Conservation (phyloP, 2,113 vertebrate genomes). For the Urocynchramus pylzowi region DNA sequence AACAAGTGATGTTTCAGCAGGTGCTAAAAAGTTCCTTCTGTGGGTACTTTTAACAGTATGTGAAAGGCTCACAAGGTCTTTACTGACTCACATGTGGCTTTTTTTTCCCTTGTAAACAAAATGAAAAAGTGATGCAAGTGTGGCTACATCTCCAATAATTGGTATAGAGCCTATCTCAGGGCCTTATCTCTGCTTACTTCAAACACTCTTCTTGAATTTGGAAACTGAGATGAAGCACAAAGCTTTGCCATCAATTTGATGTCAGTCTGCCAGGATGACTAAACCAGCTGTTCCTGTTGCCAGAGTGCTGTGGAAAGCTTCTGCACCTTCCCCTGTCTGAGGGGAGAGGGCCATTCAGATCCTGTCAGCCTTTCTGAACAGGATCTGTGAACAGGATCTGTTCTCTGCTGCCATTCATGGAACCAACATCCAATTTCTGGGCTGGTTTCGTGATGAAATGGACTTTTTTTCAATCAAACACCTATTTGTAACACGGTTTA, state of each 20-base stretch:
- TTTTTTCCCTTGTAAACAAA: neutral
- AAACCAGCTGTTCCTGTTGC: neutral
- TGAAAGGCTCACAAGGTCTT: neutral
- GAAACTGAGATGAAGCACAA: neutral
- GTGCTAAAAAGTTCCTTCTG: neutral
- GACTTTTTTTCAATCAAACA: neutral
- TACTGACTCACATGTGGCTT: neutral
- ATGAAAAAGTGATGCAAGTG: neutral
- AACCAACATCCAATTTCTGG: neutral
- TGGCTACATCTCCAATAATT: neutral
- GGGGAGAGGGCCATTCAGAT: neutral
- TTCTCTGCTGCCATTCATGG: neutral
- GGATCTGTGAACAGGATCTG: neutral
- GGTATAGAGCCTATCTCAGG: neutral
- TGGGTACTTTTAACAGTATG: neutral
- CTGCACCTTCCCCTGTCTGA: neutral
- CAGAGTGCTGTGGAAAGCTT: neutral
- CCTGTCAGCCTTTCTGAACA: neutral
- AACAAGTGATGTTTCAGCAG: neutral
- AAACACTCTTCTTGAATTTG: neutral
- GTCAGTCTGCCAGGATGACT: neutral
- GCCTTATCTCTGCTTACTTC: neutral
- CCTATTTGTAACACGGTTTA: neutral
- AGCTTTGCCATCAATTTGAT: neutral
- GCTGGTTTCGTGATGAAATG: neutral